phyloP scores from a whole-genome alignment of 1,140 invertebrate genomes.

The Hirudo medicinalis region DNA sequence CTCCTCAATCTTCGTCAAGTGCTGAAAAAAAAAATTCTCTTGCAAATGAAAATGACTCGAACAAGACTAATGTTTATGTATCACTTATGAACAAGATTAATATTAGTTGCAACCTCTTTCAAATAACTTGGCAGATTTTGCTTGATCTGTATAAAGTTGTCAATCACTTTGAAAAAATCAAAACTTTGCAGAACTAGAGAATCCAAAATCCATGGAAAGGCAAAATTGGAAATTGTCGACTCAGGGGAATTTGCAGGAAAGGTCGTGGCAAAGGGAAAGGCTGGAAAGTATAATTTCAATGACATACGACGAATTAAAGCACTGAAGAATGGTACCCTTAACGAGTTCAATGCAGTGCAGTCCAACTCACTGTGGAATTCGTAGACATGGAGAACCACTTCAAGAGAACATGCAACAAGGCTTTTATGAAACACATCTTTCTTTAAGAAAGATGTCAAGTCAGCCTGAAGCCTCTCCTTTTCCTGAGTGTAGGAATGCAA shows the following conservation, averaged over 20 bases:
- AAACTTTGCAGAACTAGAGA: neutral
- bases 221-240: too few relatives aligned
- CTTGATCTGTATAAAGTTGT: neutral
- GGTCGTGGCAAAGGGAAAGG: too few relatives aligned
- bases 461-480: neutral
- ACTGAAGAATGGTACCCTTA: too few relatives aligned
- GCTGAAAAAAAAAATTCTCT: neutral
- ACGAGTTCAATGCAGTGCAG: too few relatives aligned
- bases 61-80: too few relatives aligned
- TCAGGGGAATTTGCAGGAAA: too few relatives aligned
- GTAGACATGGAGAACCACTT: conserved; percentile 3
- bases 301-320: too few relatives aligned
- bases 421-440: neutral
- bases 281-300: too few relatives aligned
- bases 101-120: too few relatives aligned
- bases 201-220: conserved; percentile 2
- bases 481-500: neutral
- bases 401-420: neutral
- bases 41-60: neutral
- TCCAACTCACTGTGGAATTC: too few relatives aligned
- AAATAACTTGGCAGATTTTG: conserved; percentile 2
- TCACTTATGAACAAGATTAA: too few relatives aligned
- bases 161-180: conserved; percentile 11
- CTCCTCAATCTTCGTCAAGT: conserved; percentile 1
- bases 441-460: neutral